phyloP scores from a whole-genome alignment of 2,888 invertebrate species.

The Epistrophe grossulariae region DNA sequence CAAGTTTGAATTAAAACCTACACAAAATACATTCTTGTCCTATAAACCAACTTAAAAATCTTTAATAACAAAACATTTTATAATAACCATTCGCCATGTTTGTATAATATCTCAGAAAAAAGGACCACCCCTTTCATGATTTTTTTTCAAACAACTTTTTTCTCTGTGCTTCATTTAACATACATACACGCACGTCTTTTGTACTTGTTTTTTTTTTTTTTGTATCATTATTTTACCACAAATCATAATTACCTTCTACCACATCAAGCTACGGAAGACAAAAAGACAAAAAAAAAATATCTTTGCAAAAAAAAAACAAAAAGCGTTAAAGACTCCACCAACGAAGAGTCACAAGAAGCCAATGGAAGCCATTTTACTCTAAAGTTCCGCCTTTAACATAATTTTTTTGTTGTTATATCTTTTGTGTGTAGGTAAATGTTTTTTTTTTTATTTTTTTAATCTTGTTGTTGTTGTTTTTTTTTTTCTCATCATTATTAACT shows the following conservation, averaged over 20 bases:
- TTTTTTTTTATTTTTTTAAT: slow-evolving; percentile 19
- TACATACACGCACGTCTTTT: background rate
- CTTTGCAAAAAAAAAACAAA: slow-evolving; percentile 22
- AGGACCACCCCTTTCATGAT: slow-evolving; percentile 61
- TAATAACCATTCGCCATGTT: slow-evolving; percentile 47
- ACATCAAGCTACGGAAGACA: slow-evolving; percentile 10
- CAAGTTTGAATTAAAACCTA: no score
- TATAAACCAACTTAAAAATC: no score
- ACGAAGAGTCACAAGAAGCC: slow-evolving; percentile 67
- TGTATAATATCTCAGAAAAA: slow-evolving; percentile 1
- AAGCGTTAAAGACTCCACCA: slow-evolving; percentile 62
- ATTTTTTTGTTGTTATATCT: slow-evolving; percentile 29
- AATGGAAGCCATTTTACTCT: slow-evolving; percentile 74
- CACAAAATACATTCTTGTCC: no score
- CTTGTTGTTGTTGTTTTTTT: slow-evolving; percentile 52
- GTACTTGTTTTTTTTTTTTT: slow-evolving; percentile 9
- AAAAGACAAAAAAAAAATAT: slow-evolving; percentile 37
- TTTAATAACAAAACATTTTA: no score
- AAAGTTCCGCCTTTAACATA: slow-evolving; percentile 71
- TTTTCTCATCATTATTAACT: slow-evolving; percentile 73
- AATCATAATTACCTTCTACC: slow-evolving; percentile 77
- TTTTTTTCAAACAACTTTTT: slow-evolving; percentile 17
- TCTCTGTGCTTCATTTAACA: slow-evolving; percentile 1
- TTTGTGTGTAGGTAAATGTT: slow-evolving; percentile 28
- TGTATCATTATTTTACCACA: slow-evolving; percentile 77